Percentiles rank a stretch among this genome's conserved stretches.
Conservation (phyloP, 2,888 invertebrate species). For the Stomorhina lunata region DNA sequence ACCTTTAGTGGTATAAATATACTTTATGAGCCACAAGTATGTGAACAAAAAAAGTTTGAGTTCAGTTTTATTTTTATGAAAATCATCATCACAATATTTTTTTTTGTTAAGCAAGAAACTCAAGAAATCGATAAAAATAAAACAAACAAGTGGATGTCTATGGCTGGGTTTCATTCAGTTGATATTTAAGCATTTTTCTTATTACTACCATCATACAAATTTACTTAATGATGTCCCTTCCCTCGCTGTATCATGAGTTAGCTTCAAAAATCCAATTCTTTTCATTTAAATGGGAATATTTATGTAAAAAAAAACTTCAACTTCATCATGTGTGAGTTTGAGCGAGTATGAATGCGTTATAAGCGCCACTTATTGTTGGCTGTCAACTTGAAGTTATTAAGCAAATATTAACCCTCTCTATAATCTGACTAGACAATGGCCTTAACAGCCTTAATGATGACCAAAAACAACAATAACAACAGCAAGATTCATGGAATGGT, state of each 20-base stretch:
- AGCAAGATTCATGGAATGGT: too few species aligned
- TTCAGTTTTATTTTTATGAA: not conserved
- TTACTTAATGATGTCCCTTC: slow-evolving; percentile 31
- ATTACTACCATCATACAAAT: slow-evolving; percentile 29
- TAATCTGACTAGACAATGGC: slow-evolving; percentile 60
- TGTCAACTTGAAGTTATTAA: slow-evolving; percentile 79
- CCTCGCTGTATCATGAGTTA: too few species aligned
- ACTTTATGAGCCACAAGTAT: slow-evolving; percentile 49
- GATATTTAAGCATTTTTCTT: slow-evolving; percentile 65
- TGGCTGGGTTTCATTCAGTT: slow-evolving; percentile 64
- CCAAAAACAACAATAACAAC: not conserved
- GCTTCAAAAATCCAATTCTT: too few species aligned
- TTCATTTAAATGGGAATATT: too few species aligned
- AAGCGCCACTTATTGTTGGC: slow-evolving; percentile 78
- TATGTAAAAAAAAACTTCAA: too few species aligned
- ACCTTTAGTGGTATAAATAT: slow-evolving; percentile 52
- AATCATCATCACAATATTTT: slow-evolving; percentile 41
- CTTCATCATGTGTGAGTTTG: not conserved
- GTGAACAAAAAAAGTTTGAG: slow-evolving; percentile 42
- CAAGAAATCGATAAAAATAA: slow-evolving; percentile 63
- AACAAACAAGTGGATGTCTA: slow-evolving; percentile 68
- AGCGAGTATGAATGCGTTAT: slow-evolving; percentile 65
- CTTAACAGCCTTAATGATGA: slow-evolving; percentile 42
- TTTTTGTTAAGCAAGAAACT: slow-evolving; percentile 11
- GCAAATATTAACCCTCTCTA: slow-evolving; percentile 79